Conservation (phyloP, 2,888 invertebrate genomes). For the Odontocolon sp. region DNA sequence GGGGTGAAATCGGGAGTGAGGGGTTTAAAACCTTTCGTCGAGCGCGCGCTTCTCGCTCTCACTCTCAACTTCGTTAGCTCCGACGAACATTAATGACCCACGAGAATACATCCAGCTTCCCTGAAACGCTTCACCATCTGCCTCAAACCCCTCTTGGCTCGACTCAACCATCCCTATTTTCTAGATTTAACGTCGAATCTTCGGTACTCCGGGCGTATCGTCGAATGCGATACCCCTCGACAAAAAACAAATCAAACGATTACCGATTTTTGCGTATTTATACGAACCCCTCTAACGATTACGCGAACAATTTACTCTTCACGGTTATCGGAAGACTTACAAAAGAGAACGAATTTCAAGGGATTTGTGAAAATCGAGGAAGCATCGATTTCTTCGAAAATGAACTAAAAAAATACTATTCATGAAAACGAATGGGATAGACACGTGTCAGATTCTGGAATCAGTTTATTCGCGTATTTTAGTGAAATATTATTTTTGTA, state of each 20-base stretch:
- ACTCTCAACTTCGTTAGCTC: conserved; percentile 70
- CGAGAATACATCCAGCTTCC: conserved; percentile 69
- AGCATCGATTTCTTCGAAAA: too few species aligned
- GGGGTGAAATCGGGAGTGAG: not conserved
- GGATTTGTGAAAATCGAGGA: not conserved
- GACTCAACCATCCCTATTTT: conserved; percentile 37
- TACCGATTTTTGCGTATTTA: not conserved
- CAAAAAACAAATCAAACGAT: not conserved
- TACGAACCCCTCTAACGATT: not conserved
- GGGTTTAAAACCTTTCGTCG: conserved; percentile 56
- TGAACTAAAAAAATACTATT: too few species aligned
- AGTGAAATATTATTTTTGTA: too few species aligned
- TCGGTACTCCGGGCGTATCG: not conserved
- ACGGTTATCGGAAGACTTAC: not conserved
- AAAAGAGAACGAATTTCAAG: not conserved
- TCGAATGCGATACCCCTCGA: not conserved
- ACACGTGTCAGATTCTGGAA: too few species aligned
- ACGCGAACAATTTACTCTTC: not conserved
- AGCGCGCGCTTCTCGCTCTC: conserved; percentile 44
- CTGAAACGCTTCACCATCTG: conserved; percentile 28
- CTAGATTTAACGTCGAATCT: conserved; percentile 12
- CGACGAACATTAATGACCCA: conserved; percentile 74
- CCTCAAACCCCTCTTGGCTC: conserved; percentile 22
- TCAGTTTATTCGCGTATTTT: too few species aligned
- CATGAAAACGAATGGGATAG: too few species aligned